phyloP scores from a whole-genome alignment of 2,888 invertebrate genomes.

The Habrosyne pyritoides region DNA sequence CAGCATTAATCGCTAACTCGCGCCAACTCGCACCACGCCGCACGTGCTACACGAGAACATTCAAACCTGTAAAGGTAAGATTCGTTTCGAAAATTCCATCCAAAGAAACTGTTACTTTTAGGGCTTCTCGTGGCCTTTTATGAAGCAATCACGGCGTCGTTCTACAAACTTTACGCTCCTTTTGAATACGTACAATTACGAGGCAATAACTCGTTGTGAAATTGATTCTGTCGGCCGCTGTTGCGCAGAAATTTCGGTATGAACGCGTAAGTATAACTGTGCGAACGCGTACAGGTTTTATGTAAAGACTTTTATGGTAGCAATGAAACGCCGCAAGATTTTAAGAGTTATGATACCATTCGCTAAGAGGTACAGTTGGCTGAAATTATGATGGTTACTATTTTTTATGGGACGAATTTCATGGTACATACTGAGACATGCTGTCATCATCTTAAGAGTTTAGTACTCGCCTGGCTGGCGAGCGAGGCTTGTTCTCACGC shows the following conservation, averaged over 20 bases:
- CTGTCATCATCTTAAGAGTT: not conserved
- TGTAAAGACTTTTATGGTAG: slow-evolving; percentile 51
- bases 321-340: slow-evolving; percentile 58
- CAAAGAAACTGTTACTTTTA: slow-evolving; percentile 50
- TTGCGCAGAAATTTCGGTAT: slow-evolving; percentile 14
- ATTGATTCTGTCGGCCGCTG: slow-evolving; percentile 50
- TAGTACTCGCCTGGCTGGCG: not conserved
- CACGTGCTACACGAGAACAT: slow-evolving; percentile 8
- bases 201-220: slow-evolving; percentile 58
- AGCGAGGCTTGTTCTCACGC: too few relatives aligned
- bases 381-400: slow-evolving; percentile 11
- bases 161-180: slow-evolving; percentile 61
- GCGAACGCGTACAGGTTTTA: slow-evolving; percentile 37
- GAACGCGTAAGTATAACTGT: slow-evolving; percentile 27
- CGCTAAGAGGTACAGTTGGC: slow-evolving; percentile 29
- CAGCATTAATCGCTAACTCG: not conserved
- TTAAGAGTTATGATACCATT: slow-evolving; percentile 47
- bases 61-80: slow-evolving; percentile 36
- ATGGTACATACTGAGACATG: not conserved
- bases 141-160: slow-evolving; percentile 61
- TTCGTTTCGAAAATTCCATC: slow-evolving; percentile 36
- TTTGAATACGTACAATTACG: slow-evolving; percentile 68
- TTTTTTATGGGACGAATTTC: slow-evolving; percentile 8
- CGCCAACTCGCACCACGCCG: not conserved
- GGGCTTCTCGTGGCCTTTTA: slow-evolving; percentile 53